These are phyloP conservation scores for Scolopax rusticola DNA, from an alignment of 2,797 vertebrate genomes.

Conservation along the genomic window DNA sequence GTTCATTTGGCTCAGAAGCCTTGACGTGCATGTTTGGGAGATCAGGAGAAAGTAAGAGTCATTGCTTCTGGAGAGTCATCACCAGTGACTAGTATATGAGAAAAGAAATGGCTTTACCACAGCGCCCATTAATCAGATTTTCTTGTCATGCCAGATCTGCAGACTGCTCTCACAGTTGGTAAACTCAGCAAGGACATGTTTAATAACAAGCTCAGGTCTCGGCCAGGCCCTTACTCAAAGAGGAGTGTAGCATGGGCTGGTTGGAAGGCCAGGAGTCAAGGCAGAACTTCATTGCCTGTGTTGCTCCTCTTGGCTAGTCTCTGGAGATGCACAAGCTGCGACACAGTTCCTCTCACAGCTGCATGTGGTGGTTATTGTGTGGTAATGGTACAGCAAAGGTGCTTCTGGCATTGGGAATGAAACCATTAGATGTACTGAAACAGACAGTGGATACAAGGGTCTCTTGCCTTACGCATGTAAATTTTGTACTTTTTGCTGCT, in stretches of 20 bases:
- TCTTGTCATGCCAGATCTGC: background rate
- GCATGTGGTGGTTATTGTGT: rapidly evolving
- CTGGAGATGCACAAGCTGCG: background rate
- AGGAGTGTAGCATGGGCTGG: no score
- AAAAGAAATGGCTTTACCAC: background rate
- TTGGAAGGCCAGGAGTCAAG: rapidly evolving
- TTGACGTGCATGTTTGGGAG: background rate
- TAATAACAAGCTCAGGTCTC: background rate
- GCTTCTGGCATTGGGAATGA: background rate
- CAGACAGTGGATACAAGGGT: background rate
- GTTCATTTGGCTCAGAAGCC: background rate
- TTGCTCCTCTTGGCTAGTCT: background rate
- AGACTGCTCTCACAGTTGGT: background rate
- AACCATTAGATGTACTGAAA: background rate
- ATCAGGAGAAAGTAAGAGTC: background rate
- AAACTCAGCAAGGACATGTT: background rate
- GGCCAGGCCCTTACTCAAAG: background rate
- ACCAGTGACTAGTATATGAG: background rate
- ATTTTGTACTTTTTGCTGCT: background rate
- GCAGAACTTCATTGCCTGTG: background rate
- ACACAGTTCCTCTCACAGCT: background rate
- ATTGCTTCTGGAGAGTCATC: background rate
- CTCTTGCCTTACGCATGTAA: background rate
- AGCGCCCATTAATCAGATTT: background rate
- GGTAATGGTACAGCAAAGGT: background rate